Evolutionary conservation across 2,113 vertebrate species (phyloP), one percentile per base, ranked within the genome.

Genomic region (Apistogramma diplotaenia): DNA sequence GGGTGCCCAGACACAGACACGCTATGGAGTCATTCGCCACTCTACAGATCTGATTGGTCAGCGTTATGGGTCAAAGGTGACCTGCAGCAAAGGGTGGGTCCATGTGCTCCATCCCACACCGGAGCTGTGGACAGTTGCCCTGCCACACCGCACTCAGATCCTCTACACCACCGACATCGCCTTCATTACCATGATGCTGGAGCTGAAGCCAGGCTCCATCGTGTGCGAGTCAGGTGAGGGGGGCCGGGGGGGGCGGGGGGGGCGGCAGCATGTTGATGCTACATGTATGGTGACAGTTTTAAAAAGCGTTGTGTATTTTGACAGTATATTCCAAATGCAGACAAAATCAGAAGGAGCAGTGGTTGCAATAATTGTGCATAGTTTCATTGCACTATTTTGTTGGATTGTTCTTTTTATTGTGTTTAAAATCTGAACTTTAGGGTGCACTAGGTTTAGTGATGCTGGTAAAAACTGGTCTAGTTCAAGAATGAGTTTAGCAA

Each of bases 141-240:
- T 99, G 78, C 97, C 97, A 0, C 98, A 99, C 87, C 97, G 98
- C 86, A 99, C 98, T 0, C 98, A 99, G 92, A 99, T 99, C 87
- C 96, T 99, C 15, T 99, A 99, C 93, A 97, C 97, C 76, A 97
- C 98, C 0, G 98, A 99, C 92, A 99, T 99, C 51, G 96, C 98
- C 62, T 94, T 96, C 78, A 96, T 99, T 92, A 98, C 96, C 81
- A 97, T 99, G 96, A 99, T 99, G 98, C 91, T 99, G 90, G 98
- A 99, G 83, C 95, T 99, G 82, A 98, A 97, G 87, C 98, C 98
- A 0, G 98, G 98, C 53, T 97, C 97, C 1, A 84, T 99, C 67
- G 97, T 99, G 54, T 99, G 98, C 10, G 98, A 99, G 91, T 99
- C 98, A 60, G 98, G 98, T 99, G 95, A 94, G 87, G 1, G n/a